Evolutionary conservation across 2,888 invertebrate genomes (phyloP), one percentile per base, ranked within the genome.

Genomic region (Drosophila nr. perissopoda): DNA sequence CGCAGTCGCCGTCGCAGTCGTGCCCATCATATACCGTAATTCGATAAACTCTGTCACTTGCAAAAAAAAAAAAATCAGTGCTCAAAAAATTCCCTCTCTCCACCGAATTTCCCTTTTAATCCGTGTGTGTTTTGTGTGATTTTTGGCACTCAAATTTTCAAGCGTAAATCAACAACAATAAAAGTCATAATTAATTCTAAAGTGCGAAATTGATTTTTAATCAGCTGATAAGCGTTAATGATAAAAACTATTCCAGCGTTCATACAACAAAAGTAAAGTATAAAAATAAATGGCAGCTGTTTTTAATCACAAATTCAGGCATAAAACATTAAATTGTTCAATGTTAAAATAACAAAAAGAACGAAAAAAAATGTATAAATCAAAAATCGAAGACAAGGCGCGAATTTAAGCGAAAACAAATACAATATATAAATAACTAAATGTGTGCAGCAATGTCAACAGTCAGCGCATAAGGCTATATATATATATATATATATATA

Each of bases 191-290:
- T 25, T 45, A 25, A 16, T 27, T 59, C 40, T 49, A 21, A 45
- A 69, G 49, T 69, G 42, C n/a, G 27, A n/a, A 64, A 74, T 75
- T 69, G 75, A 56, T 62, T 62, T 59, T 62, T 64, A 76, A 79
- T 78, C 80, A 75, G 79, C 67, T 68, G 80, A 78, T 70, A 78
- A 78, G 80, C 64, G 53, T n/a, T 53, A n/a, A 51, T 62, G 80
- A 79, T 78, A 45, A 78, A 71, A 78, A 68, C 78, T 66, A 58
- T 65, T 64, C 51, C 29, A 45, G 34, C 42, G 52, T 45, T n/a
- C 6, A 38, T 13, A 29, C 48, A 38, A 38, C 27, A 65, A 33
- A 54, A 27, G 13, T 18, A 45, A 45, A 25, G 45, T 21, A 45
- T 48, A 34, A 36, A 29, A 49, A 27, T 36, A 60, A 29, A 36